phyloP scores from a whole-genome alignment of 1,140 invertebrate species.

The Drosophila triauraria region DNA sequence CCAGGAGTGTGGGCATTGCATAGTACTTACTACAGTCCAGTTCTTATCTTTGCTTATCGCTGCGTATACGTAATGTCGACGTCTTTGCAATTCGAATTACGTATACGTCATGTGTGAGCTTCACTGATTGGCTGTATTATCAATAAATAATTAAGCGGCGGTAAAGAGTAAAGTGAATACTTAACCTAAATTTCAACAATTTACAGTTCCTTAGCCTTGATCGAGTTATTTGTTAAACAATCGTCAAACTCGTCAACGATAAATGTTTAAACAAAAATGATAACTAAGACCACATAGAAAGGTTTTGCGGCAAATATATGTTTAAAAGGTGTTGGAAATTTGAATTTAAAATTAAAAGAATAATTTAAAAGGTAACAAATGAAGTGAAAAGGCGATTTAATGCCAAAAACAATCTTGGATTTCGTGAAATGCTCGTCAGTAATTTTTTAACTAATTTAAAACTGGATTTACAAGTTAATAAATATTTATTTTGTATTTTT shows the following conservation, averaged over 20 bases:
- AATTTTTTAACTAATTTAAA: too few species aligned
- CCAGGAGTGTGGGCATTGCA: conserved; percentile 26
- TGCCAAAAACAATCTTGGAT: neutral
- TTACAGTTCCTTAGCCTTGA: conserved; percentile 6
- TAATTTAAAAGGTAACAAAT: too few species aligned
- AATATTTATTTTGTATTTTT: too few species aligned
- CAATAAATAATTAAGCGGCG: conserved; percentile 30
- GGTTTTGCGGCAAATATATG: neutral
- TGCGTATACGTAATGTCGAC: conserved; percentile 70
- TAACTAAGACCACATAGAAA: neutral
- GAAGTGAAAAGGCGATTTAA: neutral
- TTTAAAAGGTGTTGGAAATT: neutral
- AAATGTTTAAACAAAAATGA: conserved; percentile 8
- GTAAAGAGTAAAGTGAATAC: conserved; percentile 23
- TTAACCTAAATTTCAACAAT: conserved; percentile 28
- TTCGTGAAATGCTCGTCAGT: too few species aligned
- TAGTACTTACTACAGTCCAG: conserved; percentile 22
- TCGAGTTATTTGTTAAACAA: conserved; percentile 17
- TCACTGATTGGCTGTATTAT: conserved; percentile 26
- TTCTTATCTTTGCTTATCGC: conserved; percentile 52
- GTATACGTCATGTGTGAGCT: conserved; percentile 61
- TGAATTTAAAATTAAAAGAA: neutral
- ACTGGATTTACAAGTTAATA: too few species aligned
- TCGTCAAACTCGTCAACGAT: neutral
- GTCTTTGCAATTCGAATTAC: conserved; percentile 42